Evolutionary conservation across 2,888 invertebrate genomes (phyloP), one percentile per base, ranked within the genome.

Genomic region (Zaprionus lineosus): DNA sequence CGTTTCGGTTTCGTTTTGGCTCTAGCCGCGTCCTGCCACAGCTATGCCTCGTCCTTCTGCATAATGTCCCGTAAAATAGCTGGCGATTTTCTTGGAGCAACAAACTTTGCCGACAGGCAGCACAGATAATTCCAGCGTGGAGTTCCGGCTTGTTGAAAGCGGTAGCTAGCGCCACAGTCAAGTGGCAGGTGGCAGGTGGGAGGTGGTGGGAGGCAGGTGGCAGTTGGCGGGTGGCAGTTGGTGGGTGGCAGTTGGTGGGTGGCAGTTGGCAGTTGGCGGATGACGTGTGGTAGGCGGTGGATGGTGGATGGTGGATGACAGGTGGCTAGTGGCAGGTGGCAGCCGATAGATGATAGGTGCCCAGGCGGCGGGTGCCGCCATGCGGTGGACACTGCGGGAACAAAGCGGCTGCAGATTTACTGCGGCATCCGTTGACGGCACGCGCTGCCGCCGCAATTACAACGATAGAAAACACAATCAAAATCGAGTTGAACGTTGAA

Each of bases 401-500:
- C n/a, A n/a, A n/a, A n/a, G n/a, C n/a, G n/a, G 29, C 24, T 28
- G 55, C 34, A 43, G 47, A 58, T 48, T 66, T 51, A 57, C 24
- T 24, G 2, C n/a, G 24, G n/a, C n/a, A n/a, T n/a, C n/a, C 46
- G 29, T 11, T 51, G 46, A 24, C 9, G 46, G 70, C 70, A 52
- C 56, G 57, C 58, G 52, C 33, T 59, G 29, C 55, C 12, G 55
- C 60, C 66, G 43, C 78, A 65, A 59, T 74, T 74, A 59, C 74
- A 41, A 26, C 28, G 64, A 65, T 57, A 62, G 63, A 58, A 57
- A 64, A 78, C 81, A 85, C 79, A 79, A 83, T 79, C 75, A 75
- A 74, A 79, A 83, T 72, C 76, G 65, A 78, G 79, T 71, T 85
- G 76, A 75, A 79, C 65, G 76, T 71, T 85, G 76, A 75, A 79